These are phyloP conservation scores for Nemoura dubitans DNA, from an alignment of 2,888 invertebrate genomes.

Conservation along the genomic window DNA sequence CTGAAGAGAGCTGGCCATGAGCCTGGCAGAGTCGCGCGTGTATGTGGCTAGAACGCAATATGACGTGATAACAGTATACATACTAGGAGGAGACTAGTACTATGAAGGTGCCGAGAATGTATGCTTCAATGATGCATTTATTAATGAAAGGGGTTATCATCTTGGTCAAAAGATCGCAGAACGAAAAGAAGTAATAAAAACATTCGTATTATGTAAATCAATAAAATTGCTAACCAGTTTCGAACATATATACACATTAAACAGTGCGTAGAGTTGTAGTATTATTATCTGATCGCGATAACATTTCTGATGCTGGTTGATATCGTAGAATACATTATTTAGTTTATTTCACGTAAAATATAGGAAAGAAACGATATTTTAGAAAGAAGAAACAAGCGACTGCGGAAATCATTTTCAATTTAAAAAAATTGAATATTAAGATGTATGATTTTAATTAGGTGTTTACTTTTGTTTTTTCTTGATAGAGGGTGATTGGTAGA, in stretches of 20 bases:
- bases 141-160: background rate
- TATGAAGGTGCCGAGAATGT: background rate
- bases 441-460: too few relatives aligned
- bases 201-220: background rate
- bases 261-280: background rate
- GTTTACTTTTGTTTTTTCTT: too few relatives aligned
- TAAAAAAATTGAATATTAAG: too few relatives aligned
- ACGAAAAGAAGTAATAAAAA: background rate
- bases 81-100: background rate
- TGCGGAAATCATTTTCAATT: too few relatives aligned
- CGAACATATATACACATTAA: too few relatives aligned
- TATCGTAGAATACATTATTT: background rate
- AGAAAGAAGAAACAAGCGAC: too few relatives aligned
- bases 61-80: too few relatives aligned
- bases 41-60: background rate
- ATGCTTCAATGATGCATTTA: background rate
- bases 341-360: too few relatives aligned
- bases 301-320: background rate
- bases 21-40: too few relatives aligned
- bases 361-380: too few relatives aligned
- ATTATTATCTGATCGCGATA: background rate
- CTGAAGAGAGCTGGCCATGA: too few relatives aligned
- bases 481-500: too few relatives aligned
- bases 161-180: background rate
- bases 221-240: background rate